Evolutionary conservation across 2,113 vertebrate genomes (phyloP), one percentile per base, ranked within the genome.

Genomic region (Urocynchramus pylzowi): DNA sequence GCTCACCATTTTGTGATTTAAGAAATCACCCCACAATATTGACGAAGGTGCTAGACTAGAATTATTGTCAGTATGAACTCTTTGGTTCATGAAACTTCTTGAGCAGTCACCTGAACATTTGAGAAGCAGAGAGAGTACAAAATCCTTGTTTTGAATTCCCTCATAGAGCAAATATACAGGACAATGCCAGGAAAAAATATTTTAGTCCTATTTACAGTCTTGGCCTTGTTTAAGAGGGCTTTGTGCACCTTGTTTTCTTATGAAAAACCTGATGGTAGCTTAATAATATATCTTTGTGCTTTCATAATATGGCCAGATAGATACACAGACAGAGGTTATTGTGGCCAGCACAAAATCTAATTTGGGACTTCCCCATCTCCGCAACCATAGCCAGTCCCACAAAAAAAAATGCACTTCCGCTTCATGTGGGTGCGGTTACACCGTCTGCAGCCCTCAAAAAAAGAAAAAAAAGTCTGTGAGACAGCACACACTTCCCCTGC

Each of bases 341-440:
- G 93, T 0, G 33, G 93, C 15, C 7, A 9, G 78, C 56, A 78
- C 37, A 52, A 60, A 75, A 64, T 79, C 90, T 94, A 87, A 79
- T 93, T n/a, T 69, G 67, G 79, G 94, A 95, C 85, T 94, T 96
- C 92, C 88, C 67, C 88, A 83, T 61, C 74, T 61, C 84, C 3
- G 0, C 61, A 83, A 45, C 30, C n/a, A 11, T 33, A 73, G n/a
- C 31, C 70, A 37, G 61, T 31, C 21, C 65, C 84, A 80, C 1
- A 42, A 54, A 70, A 86, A 84, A 83, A 61, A 5, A 4, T 1
- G 24, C 3, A 21, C 73, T 93, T 93, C 93, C 64, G 39, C 92
- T 93, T 90, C 22, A 19, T 37, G 74, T 54, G 83, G 77, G 57
- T 85, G 81, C 2, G 9, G 73, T 89, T 89, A 78, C 9, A 4